Evolutionary conservation across 2,888 invertebrate genomes (phyloP), one percentile per base, ranked within the genome.

Genomic region (Idaea biselata): DNA sequence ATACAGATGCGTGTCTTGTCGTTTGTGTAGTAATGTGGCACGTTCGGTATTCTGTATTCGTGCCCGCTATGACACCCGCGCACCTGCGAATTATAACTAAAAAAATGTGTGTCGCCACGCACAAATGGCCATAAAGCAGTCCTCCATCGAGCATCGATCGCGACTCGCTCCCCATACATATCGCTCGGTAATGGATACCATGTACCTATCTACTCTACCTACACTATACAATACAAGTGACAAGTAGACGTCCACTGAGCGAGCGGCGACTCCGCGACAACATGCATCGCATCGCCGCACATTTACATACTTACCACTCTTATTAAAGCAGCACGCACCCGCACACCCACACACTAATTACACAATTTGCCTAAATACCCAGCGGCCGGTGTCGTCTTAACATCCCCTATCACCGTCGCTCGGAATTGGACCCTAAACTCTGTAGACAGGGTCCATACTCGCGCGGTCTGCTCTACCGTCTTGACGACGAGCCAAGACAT

Each of bases 341-440:
- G 67, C 67, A 76, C 80, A 81, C 84, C 84, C 77, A 81, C 79
- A 81, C 84, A 79, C 80, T 88, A 88, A 90, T 91, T 83, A 89
- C 83, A 78, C 89, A 86, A 91, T 91, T 91, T 87, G 87, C 89
- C 83, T 86, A 84, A 60, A 66, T 59, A 57, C 33, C 61, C 55
- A 72, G 67, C 65, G 66, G 18, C 64, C 6, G 25, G 69, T 8
- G 14, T 57, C 58, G 61, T 32, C 68, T 44, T 62, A 68, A 64
- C 61, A 14, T 58, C 63, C 63, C 18, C 16, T 16, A 8, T 18
- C 55, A 18, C 14, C 31, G 60, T 33, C 58, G 18, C 17, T 32
- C 66, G 53, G 64, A 64, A 66, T 61, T 61, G 66, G 11, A 60
- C 55, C 66, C 68, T 68, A 61, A 62, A 62, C 60, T 58, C 60